phyloP scores from a whole-genome alignment of 2,113 vertebrate genomes.

The Coracopsis vasa region DNA sequence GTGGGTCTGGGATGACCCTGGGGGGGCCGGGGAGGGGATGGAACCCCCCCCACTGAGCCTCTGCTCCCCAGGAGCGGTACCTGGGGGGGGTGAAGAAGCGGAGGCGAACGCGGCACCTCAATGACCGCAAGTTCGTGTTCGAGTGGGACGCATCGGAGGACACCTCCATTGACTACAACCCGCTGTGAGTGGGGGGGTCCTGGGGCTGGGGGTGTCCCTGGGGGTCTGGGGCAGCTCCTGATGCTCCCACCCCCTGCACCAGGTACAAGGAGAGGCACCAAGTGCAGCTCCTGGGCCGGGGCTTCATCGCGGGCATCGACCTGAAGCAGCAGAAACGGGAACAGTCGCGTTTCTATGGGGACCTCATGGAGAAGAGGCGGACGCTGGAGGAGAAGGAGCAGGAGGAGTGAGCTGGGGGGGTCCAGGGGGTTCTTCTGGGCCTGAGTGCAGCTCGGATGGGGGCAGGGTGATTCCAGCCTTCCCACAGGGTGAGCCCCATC shows the following conservation, averaged over 20 bases:
- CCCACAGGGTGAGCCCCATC: rapidly evolving
- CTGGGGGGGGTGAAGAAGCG: slow-evolving; percentile 94
- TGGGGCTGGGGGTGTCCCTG: background rate
- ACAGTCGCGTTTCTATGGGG: slow-evolving; percentile 94
- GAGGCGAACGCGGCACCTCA: slow-evolving; percentile 90
- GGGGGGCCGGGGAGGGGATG: rapidly evolving
- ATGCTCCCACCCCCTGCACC: background rate
- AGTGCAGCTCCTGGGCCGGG: slow-evolving; percentile 92
- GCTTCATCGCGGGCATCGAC: slow-evolving; percentile 97
- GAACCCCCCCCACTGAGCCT: background rate
- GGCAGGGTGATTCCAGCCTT: background rate
- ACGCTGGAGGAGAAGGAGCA: slow-evolving; percentile 97
- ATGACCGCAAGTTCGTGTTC: slow-evolving; percentile 97
- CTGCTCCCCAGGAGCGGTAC: slow-evolving; percentile 85
- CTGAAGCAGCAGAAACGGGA: slow-evolving; percentile 97
- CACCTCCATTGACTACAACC: slow-evolving; percentile 95
- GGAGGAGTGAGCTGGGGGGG: slow-evolving; percentile 83
- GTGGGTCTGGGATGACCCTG: slow-evolving; percentile 28
- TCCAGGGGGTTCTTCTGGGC: rapidly evolving
- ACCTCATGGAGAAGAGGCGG: slow-evolving; percentile 95
- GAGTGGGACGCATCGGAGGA: slow-evolving; percentile 98
- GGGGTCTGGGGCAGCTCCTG: background rate
- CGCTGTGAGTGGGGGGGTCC: slow-evolving; percentile 80
- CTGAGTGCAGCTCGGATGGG: rapidly evolving
- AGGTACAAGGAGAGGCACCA: slow-evolving; percentile 97